Conservation (phyloP, 2,113 vertebrate genomes). For the Melanerpes formicivorus region DNA sequence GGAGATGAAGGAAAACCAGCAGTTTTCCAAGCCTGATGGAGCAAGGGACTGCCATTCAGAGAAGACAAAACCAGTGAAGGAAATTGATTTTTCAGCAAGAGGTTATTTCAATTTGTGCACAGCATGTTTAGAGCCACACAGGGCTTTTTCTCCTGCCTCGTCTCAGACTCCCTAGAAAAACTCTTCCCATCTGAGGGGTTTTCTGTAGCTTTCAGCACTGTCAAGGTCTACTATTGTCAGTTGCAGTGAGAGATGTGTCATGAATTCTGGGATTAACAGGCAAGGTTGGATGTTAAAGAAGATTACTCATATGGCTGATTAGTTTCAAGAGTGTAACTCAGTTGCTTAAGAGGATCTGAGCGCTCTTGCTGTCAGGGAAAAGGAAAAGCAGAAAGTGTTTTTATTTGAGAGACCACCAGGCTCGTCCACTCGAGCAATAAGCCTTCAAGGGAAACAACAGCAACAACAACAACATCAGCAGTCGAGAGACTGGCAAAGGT, state of each 20-base stretch:
- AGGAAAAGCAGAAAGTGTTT: conserved; percentile 47
- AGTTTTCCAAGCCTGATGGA: conserved; percentile 37
- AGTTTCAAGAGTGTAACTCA: conserved; percentile 45
- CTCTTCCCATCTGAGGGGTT: background rate
- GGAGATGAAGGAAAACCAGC: conserved; percentile 7
- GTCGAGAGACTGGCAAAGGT: conserved; percentile 32
- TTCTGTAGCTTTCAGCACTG: background rate
- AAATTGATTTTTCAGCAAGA: background rate
- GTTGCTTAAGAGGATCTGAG: conserved; percentile 57
- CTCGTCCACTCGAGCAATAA: conserved; percentile 67
- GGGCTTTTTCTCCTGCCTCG: background rate
- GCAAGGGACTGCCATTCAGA: conserved; percentile 63
- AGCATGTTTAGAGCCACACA: background rate
- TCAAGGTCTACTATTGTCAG: background rate
- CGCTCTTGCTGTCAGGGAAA: conserved; percentile 54
- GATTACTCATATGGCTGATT: background rate
- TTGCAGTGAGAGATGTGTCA: background rate
- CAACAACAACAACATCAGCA: background rate
- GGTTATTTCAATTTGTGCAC: background rate
- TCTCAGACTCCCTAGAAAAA: conserved; percentile 6
- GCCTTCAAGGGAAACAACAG: conserved; percentile 40
- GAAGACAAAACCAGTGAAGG: conserved; percentile 55
- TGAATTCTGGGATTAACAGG: background rate
- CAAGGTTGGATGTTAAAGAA: conserved; percentile 1
- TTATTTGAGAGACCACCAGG: conserved; percentile 51